phyloP scores from a whole-genome alignment of 1,140 invertebrate genomes.

The Drosophila ironensis region DNA sequence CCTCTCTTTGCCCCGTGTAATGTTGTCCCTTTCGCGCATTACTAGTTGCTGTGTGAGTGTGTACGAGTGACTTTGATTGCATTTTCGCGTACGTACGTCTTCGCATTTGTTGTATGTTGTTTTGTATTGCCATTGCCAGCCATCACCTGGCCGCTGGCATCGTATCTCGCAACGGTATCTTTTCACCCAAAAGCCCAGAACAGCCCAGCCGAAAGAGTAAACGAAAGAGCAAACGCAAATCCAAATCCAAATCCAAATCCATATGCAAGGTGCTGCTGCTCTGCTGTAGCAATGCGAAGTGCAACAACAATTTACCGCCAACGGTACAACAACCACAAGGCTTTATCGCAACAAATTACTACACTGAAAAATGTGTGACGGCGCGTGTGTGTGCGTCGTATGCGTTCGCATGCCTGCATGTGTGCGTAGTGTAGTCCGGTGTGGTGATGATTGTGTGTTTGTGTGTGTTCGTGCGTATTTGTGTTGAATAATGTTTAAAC shows the following conservation, averaged over 20 bases:
- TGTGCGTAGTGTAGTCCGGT: too few relatives aligned
- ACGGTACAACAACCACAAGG: conserved; percentile 39
- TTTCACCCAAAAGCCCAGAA: too few relatives aligned
- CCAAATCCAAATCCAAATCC: conserved; percentile 32
- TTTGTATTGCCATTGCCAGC: too few relatives aligned
- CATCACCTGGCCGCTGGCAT: too few relatives aligned
- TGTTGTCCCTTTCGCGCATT: conserved; percentile 56
- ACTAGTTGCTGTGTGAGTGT: conserved; percentile 72
- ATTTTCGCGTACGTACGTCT: conserved; percentile 65
- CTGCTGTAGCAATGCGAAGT: too few relatives aligned
- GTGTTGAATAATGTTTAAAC: conserved; percentile 73
- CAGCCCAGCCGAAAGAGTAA: too few relatives aligned
- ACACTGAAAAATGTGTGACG: conserved; percentile 21
- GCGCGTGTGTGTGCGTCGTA: conserved; percentile 64
- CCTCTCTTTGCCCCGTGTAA: too few relatives aligned
- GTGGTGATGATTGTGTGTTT: too few relatives aligned
- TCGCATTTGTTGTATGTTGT: conserved; percentile 37
- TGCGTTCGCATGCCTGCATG: too few relatives aligned
- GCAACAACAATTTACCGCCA: conserved; percentile 24
- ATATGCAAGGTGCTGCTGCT: conserved; percentile 25
- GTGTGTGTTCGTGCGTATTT: conserved; percentile 49
- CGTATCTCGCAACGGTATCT: too few relatives aligned
- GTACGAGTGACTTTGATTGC: conserved; percentile 70
- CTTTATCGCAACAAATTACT: conserved; percentile 34
- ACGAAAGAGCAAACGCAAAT: too few relatives aligned